Evolutionary conservation across 2,113 vertebrate species (phyloP).

Genomic region (rat (Rattus norvegicus)): GRCr8 NC_086034.1:53537001-53537500

Average conservation of each 20-base stretch:
- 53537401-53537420: background rate
- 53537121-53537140: too few species aligned
- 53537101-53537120: background rate
- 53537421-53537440: background rate
- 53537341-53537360: background rate
- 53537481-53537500: background rate
- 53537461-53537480: constrained; percentile 62
- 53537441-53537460: background rate
- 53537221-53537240: background rate
- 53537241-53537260: background rate
- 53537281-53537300: background rate
- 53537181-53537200: background rate
- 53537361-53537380: background rate
- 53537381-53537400: background rate
- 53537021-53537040: background rate
- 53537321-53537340: background rate
- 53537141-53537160: too few species aligned
- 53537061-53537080: background rate
- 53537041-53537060: background rate
- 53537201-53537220: background rate
- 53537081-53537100: background rate
- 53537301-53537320: background rate
- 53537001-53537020: background rate
- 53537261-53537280: background rate
- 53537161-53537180: background rate